phyloP scores from a whole-genome alignment of 2,888 invertebrate genomes.

The Villa cingulata region DNA sequence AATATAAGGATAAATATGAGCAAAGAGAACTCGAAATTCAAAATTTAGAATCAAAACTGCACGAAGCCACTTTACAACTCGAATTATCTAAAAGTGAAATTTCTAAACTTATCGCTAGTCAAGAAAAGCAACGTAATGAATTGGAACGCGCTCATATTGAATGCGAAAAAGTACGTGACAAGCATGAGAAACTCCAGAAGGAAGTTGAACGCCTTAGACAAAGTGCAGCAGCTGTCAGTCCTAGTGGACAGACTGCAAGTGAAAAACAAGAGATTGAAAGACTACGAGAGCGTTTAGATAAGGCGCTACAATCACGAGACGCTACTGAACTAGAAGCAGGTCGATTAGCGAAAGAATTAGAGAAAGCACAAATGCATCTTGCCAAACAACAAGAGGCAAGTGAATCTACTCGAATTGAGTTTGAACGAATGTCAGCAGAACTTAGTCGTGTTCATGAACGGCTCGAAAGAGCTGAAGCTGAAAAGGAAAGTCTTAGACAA shows the following conservation, averaged over 20 bases:
- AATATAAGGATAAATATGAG: constrained; percentile 63
- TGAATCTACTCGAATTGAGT: constrained; percentile 70
- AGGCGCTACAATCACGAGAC: constrained; percentile 58
- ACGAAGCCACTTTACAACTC: constrained; percentile 67
- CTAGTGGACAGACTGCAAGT: constrained; percentile 38
- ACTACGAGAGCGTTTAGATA: constrained; percentile 72
- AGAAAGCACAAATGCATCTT: constrained; percentile 72
- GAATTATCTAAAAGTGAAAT: constrained; percentile 69
- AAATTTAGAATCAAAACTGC: constrained; percentile 60
- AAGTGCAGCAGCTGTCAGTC: constrained; percentile 39
- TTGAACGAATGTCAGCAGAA: constrained; percentile 72
- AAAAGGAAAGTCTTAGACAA: constrained; percentile 60
- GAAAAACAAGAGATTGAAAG: constrained; percentile 70
- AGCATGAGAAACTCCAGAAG: constrained; percentile 64
- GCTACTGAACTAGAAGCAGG: constrained; percentile 77
- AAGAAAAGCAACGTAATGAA: constrained; percentile 69
- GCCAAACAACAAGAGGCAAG: constrained; percentile 72
- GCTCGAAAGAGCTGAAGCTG: constrained; percentile 61
- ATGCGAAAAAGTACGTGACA: constrained; percentile 74
- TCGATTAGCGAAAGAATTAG: constrained; percentile 68
- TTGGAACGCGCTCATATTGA: constrained; percentile 76
- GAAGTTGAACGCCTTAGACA: constrained; percentile 46
- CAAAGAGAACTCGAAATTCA: constrained; percentile 60
- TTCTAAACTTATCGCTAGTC: constrained; percentile 53
- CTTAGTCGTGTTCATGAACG: constrained; percentile 68